phyloP scores from a whole-genome alignment of 2,888 invertebrate genomes.

The Elaeidobius kamerunicus region DNA sequence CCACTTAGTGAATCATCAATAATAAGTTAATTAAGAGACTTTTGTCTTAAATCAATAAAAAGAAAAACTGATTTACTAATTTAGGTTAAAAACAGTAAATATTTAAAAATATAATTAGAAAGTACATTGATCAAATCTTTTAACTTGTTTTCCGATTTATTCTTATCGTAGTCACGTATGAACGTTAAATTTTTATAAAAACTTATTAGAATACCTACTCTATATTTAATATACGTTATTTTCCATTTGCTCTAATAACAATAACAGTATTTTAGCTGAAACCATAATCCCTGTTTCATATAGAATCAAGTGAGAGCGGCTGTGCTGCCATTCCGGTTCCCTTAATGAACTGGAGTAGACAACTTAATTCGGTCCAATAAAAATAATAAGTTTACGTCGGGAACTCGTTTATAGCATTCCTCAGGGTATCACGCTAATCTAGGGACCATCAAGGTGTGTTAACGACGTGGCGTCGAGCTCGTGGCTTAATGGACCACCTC shows the following conservation, averaged over 20 bases:
- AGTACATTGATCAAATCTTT: too few species aligned
- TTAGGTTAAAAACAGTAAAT: too few species aligned
- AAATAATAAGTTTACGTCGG: constrained; percentile 21
- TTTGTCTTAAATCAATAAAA: too few species aligned
- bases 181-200: too few species aligned
- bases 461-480: constrained; percentile 17
- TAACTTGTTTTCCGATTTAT: too few species aligned
- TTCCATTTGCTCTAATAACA: not conserved
- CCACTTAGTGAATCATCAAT: too few species aligned
- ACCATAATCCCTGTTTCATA: not conserved
- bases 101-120: too few species aligned
- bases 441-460: constrained; percentile 28
- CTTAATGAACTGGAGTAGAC: constrained; percentile 20
- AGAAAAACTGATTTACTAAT: too few species aligned
- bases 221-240: not conserved
- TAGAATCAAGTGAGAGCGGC: constrained; percentile 1
- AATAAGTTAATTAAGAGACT: too few species aligned
- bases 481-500: not conserved
- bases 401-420: constrained; percentile 24
- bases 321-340: constrained; percentile 2
- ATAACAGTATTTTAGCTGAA: not conserved
- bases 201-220: too few species aligned
- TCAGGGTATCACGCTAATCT: constrained; percentile 25
- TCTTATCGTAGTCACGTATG: too few species aligned
- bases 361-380: constrained; percentile 23